These are phyloP conservation scores for Orius insidiosus DNA, from an alignment of 1,140 invertebrate genomes.

Conservation along the genomic window DNA sequence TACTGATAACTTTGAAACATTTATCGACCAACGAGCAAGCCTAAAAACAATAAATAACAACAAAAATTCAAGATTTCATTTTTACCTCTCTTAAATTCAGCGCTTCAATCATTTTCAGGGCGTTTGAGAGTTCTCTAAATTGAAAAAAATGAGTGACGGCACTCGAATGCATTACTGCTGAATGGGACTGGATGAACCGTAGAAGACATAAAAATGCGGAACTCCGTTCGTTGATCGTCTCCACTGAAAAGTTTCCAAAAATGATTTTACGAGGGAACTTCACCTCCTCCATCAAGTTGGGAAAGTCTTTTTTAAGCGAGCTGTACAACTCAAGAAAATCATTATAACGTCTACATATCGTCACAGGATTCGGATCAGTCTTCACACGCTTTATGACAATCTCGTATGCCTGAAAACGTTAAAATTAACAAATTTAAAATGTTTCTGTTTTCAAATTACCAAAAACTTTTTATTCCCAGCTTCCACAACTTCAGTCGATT, in stretches of 20 bases:
- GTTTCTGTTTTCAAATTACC: too few species aligned
- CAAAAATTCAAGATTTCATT: not conserved
- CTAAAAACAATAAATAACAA: conserved; percentile 14
- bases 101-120: conserved; percentile 37
- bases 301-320: conserved; percentile 39
- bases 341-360: conserved; percentile 54
- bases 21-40: conserved; percentile 48
- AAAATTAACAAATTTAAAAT: too few species aligned
- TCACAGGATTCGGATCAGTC: conserved; percentile 31
- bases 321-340: conserved; percentile 53
- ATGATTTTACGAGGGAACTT: conserved; percentile 55
- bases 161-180: conserved; percentile 36
- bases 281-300: conserved; percentile 34
- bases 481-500: too few species aligned
- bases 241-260: conserved; percentile 55
- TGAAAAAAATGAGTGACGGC: conserved; percentile 50
- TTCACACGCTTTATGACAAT: too few species aligned
- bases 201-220: conserved; percentile 51
- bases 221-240: conserved; percentile 48
- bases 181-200: conserved; percentile 35
- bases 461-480: too few species aligned
- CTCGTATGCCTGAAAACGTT: too few species aligned
- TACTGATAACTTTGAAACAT: conserved; percentile 51
- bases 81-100: conserved; percentile 35
- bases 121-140: conserved; percentile 40